Evolutionary conservation across 2,888 invertebrate species (phyloP).

Genomic region (Ectobius pallidus): DNA sequence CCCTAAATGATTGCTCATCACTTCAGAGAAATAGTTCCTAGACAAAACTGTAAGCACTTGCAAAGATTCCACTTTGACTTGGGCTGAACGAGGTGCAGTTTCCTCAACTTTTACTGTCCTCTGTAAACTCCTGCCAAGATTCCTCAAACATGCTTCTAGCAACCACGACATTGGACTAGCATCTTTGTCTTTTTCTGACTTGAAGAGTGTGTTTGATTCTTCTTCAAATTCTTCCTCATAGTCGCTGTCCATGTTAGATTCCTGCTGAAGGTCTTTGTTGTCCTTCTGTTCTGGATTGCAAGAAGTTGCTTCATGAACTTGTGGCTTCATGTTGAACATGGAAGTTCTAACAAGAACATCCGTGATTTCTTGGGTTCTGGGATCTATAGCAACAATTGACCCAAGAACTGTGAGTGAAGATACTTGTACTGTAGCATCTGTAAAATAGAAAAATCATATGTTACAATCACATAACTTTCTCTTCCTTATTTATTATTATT

Average conservation of each 20-base stretch:
- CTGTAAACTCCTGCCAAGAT: background rate
- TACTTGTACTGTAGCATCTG: slow-evolving; percentile 72
- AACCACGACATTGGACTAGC: slow-evolving; percentile 40
- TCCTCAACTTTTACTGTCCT: background rate
- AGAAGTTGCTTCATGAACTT: background rate
- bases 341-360: background rate
- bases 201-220: too few species aligned
- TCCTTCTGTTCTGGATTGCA: background rate
- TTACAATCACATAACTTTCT: too few species aligned
- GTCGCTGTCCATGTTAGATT: background rate
- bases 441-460: slow-evolving; percentile 6
- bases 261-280: background rate
- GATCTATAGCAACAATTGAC: slow-evolving; percentile 60
- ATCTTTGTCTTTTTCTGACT: too few species aligned
- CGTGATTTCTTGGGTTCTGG: slow-evolving; percentile 38
- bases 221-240: background rate
- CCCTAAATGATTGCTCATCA: slow-evolving; percentile 63
- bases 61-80: slow-evolving; percentile 37
- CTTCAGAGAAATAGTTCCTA: slow-evolving; percentile 54
- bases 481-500: too few species aligned
- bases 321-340: background rate
- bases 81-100: background rate
- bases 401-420: slow-evolving; percentile 76
- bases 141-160: slow-evolving; percentile 37
- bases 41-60: slow-evolving; percentile 51